These are phyloP conservation scores for Heliconius sara DNA, from an alignment of 2,888 invertebrate genomes.

Conservation along the genomic window DNA sequence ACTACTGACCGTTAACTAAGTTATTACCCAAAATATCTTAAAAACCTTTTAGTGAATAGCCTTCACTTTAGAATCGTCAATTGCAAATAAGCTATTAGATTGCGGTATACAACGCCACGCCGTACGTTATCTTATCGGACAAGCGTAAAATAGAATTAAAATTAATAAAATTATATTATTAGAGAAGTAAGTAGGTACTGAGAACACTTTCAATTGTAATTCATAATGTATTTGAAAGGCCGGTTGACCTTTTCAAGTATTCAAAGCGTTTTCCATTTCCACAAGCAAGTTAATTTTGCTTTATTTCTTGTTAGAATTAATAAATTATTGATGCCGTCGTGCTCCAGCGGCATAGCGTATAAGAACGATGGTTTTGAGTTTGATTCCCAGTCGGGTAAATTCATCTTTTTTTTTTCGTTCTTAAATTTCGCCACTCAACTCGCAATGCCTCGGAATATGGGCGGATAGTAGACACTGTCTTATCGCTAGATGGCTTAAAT, in stretches of 20 bases:
- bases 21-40: too few species aligned
- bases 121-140: too few species aligned
- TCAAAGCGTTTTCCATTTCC: slow-evolving; percentile 45
- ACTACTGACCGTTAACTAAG: too few species aligned
- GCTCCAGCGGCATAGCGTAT: not conserved
- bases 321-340: not conserved
- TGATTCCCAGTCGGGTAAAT: not conserved
- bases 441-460: too few species aligned
- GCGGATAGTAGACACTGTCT: too few species aligned
- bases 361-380: not conserved
- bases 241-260: slow-evolving; percentile 49
- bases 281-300: slow-evolving; percentile 1
- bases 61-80: too few species aligned
- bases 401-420: too few species aligned
- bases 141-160: not conserved
- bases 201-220: slow-evolving; percentile 3
- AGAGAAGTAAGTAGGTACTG: not conserved
- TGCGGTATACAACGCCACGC: too few species aligned
- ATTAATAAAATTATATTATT: not conserved
- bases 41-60: too few species aligned
- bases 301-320: not conserved
- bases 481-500: too few species aligned
- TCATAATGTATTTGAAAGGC: slow-evolving; percentile 44
- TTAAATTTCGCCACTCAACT: too few species aligned
- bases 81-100: too few species aligned